phyloP scores from a whole-genome alignment of 2,113 vertebrate species.

The Tinamus guttatus region DNA sequence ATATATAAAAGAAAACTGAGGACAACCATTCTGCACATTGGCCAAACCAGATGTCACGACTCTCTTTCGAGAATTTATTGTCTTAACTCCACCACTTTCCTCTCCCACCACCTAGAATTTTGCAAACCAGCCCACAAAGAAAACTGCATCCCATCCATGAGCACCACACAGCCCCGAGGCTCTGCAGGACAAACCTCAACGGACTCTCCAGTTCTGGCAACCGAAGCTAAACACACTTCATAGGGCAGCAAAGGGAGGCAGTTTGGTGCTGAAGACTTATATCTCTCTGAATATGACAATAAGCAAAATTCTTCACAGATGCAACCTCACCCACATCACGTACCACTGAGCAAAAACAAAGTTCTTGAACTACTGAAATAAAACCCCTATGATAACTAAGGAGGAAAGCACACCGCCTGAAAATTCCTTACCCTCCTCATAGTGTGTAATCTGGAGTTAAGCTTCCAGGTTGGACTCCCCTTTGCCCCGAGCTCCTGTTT shows the following conservation, averaged over 20 bases:
- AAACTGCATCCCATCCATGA: conserved; percentile 61
- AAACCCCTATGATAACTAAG: background rate
- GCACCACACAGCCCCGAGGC: conserved; percentile 61
- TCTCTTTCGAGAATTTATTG: background rate
- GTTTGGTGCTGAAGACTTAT: conserved; percentile 14
- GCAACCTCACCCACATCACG: background rate
- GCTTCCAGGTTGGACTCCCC: background rate
- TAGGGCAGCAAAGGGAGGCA: conserved; percentile 13
- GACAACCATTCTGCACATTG: background rate
- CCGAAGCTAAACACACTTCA: conserved; percentile 56
- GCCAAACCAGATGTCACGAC: background rate
- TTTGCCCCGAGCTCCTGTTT: background rate
- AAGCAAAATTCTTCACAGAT: background rate
- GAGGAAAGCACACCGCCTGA: background rate
- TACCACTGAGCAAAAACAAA: background rate
- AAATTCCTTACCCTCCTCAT: background rate
- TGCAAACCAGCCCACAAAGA: conserved; percentile 61
- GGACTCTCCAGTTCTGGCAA: conserved; percentile 57
- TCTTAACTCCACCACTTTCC: background rate
- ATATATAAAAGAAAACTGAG: background rate
- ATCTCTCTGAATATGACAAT: background rate
- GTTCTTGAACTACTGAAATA: too few species aligned
- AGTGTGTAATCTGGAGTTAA: background rate
- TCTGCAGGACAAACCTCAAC: conserved; percentile 54
- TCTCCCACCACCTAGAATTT: conserved; percentile 16